Evolutionary conservation across 2,113 vertebrate species (phyloP), one percentile per base, ranked within the genome.

Genomic region (Chrysochloris asiatica): DNA sequence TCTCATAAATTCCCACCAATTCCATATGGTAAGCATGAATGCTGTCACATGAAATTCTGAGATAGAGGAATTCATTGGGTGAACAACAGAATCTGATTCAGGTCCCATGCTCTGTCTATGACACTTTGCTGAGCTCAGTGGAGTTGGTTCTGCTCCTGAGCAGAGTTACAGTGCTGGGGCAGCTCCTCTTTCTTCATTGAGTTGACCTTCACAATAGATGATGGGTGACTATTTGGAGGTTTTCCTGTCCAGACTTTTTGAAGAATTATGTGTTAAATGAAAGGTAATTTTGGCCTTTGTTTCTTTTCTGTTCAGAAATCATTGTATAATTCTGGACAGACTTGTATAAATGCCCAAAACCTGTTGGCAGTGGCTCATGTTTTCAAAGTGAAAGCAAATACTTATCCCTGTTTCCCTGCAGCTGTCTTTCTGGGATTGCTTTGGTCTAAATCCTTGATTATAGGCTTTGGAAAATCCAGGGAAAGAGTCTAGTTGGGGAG

Each of bases 311-410:
- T 87, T 91, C 85, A 83, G 38, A 92, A 94, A 65, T 84, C 69
- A 78, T 61, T 77, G 63, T 75, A n/a, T 91, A 61, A 95, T 92
- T 89, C 73, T 87, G 89, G 86, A 78, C 93, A 94, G 41, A 92
- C 19, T 87, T 92, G 81, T 89, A 36, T 0, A 28, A 83, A 48
- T 92, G 86, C 73, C 91, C 83, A 93, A 95, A 95, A 82, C 21
- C 48, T 92, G 38, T 45, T 93, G 89, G 92, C 83, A 88, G 21
- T 13, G 47, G n/a, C 12, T 88, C 50, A 7, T 90, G 91, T 63
- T 91, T 93, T 95, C 88, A 71, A 91, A 93, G 61, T 78, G n/a
- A 93, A 96, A 95, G 92, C 93, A 89, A 94, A 89, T 63, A 38
- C 87, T 92, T 83, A 48, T 52, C 77, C 47, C 59, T 77, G 30